Conservation (phyloP, 2,797 vertebrate species). For the Catharus ustulatus region DNA sequence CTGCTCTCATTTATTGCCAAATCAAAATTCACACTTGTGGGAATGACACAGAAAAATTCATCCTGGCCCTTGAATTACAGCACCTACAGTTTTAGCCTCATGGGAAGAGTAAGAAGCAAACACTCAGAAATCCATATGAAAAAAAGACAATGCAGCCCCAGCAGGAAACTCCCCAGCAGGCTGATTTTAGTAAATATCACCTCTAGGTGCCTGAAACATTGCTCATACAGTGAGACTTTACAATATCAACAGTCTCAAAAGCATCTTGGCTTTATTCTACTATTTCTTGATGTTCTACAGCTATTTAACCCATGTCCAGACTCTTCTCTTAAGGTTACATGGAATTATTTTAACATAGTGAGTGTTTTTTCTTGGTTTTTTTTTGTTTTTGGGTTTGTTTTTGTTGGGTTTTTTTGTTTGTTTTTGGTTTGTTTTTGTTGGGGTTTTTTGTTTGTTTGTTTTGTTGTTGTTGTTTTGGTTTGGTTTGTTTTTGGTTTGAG, state of each 20-base stretch:
- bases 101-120: neutral
- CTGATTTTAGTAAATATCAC: neutral
- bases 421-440: neutral
- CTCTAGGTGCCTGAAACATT: neutral
- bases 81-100: neutral
- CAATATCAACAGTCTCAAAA: neutral
- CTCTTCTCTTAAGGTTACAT: neutral
- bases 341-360: neutral
- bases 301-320: neutral
- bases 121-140: neutral
- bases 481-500: neutral
- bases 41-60: neutral
- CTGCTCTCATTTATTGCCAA: neutral
- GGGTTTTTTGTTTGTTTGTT: no score
- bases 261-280: neutral
- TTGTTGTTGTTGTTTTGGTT: neutral
- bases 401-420: neutral
- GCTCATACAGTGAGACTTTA: neutral
- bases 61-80: neutral
- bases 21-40: neutral
- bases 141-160: neutral
- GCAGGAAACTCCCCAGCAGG: neutral
- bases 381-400: no score
- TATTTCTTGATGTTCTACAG: neutral
- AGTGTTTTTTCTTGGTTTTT: no score